Evolutionary conservation across 2,888 invertebrate species (phyloP).

Genomic region (Scotopteryx bipunctaria): DNA sequence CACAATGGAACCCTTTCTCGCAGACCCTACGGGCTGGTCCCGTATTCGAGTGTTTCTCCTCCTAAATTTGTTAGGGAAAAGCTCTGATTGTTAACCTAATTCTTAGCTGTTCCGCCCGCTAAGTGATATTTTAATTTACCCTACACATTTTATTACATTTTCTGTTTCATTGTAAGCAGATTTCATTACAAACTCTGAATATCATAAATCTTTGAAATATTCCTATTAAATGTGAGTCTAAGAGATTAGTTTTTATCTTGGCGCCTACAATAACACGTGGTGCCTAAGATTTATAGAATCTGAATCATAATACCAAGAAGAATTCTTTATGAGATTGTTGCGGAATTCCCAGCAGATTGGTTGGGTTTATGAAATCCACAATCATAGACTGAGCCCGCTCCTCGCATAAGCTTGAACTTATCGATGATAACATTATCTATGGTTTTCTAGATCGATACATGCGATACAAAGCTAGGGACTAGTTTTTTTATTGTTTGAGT

Average conservation of each 20-base stretch:
- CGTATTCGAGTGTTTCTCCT: slow-evolving; percentile 28
- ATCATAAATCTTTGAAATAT: too few relatives aligned
- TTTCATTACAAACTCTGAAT: too few relatives aligned
- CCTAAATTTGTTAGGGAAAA: slow-evolving; percentile 27
- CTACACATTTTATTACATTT: background rate
- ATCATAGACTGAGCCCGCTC: slow-evolving; percentile 43
- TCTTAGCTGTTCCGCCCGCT: background rate
- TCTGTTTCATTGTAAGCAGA: too few relatives aligned
- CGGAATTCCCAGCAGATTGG: background rate
- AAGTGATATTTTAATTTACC: background rate
- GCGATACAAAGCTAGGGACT: slow-evolving; percentile 31
- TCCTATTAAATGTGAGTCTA: too few relatives aligned
- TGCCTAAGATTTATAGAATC: background rate
- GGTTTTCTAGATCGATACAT: slow-evolving; percentile 63
- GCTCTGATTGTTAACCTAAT: slow-evolving; percentile 23
- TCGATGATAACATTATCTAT: slow-evolving; percentile 60
- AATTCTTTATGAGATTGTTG: background rate
- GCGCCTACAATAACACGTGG: background rate
- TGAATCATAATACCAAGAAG: background rate
- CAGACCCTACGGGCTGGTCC: slow-evolving; percentile 19
- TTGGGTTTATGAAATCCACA: slow-evolving; percentile 36
- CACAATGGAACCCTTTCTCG: slow-evolving; percentile 30
- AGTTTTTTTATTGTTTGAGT: background rate
- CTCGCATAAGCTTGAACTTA: slow-evolving; percentile 51
- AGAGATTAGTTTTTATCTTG: background rate